These are phyloP conservation scores for Actinia equina DNA, from an alignment of 64 coral and sea anemone species.

Conservation along the genomic window DNA sequence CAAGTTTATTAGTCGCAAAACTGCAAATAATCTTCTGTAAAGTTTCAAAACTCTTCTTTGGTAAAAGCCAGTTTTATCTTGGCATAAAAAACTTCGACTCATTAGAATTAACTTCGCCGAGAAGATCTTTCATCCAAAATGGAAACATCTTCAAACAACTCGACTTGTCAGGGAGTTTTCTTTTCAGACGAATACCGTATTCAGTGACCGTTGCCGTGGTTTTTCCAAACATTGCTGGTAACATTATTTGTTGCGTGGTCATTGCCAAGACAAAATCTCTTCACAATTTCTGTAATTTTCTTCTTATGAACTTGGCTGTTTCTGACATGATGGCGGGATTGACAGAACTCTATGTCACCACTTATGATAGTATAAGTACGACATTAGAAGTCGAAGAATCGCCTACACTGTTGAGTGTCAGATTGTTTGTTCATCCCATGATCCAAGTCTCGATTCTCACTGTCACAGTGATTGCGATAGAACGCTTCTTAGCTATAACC, in stretches of 20 bases:
- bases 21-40: no score
- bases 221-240: conserved; percentile 7
- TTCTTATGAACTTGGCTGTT: conserved; percentile 15
- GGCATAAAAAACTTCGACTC: no score
- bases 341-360: not conserved
- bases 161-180: not conserved
- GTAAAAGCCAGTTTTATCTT: no score
- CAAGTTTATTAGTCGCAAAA: no score
- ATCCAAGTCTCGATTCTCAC: conserved; percentile 2
- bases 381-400: no score
- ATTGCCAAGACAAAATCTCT: conserved; percentile 21
- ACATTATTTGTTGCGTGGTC: not conserved
- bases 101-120: no score
- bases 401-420: not conserved
- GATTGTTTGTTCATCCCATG: not conserved
- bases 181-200: not conserved
- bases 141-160: not conserved
- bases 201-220: not conserved
- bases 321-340: conserved; percentile 9
- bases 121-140: not conserved
- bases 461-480: conserved; percentile 3
- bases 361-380: not conserved
- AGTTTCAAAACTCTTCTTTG: no score
- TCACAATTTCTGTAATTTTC: conserved; percentile 32
- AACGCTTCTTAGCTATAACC: not conserved